Base-by-base conservation (phyloP, 2,113 vertebrate species). In the Campylomormyrus numenius region DNA sequence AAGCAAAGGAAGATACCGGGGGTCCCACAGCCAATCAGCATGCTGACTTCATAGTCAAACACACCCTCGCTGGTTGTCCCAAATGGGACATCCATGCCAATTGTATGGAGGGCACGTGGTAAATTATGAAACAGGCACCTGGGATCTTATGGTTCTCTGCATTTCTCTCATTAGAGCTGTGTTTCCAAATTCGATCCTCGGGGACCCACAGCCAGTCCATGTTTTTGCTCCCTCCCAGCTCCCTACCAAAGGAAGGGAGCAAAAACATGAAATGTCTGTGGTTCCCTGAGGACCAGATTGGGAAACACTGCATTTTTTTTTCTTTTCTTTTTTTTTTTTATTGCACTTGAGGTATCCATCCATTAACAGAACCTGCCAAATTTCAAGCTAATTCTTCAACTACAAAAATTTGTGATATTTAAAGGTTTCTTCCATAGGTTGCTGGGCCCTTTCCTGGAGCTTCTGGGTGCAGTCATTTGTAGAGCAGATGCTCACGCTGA, bases 1-100 rank as follows among this genome's bases (percentile, higher is more conserved):
- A 99, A 90, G 98, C 97, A 0, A 98, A 99, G 52, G 98, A 97
- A 0, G 98, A 98, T 90, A 99, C 96, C 0, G 97, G 97, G 97
- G 0, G 98, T 99, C 86, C 98, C 97, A 0, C 97, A 97, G 8
- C 97, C 97, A 3, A 98, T 95, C 92, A 99, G 91, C 95, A 99
- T 97, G 96, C 96, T 96, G 93, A 98, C 97, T 93, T 98, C 96
- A 0, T 98, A 99, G 92, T 96, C 95, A 91, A 98, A 99, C 83
- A 98, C 97, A 0, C 98, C 97, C 92, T 98, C 97, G 0, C 97
- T 98, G 92, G 96, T 97, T 0, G 97, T 98, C 90, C 97, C 98
- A 2, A 98, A 99, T 13, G 97, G 97, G 24, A 97, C 97, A 0
- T 98, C 97, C 91, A 99, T 97, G 3, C 95, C 91, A 3, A 98